A percentile compares a stretch with the other conserved stretches of the same genome.
Evolutionary conservation across 2,888 invertebrate genomes (phyloP).

Genomic region (Agrochola lychnidis): DNA sequence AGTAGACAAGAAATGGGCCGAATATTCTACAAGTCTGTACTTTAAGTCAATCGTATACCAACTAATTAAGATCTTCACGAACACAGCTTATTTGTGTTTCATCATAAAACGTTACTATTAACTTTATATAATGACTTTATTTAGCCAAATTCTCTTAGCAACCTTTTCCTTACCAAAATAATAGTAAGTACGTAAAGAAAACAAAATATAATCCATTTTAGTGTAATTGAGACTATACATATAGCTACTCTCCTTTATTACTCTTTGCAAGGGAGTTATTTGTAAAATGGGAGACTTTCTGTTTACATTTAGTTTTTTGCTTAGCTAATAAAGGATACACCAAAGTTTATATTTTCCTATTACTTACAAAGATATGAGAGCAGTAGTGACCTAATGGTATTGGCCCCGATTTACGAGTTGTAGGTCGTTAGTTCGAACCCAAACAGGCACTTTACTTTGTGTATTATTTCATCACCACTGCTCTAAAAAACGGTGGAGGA

Average conservation of each 20-base stretch:
- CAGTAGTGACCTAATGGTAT: too few relatives aligned
- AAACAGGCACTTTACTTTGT: too few relatives aligned
- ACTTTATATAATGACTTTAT: background rate
- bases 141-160: background rate
- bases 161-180: conserved; percentile 10
- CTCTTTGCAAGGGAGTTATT: conserved; percentile 7
- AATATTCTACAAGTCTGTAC: background rate
- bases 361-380: too few relatives aligned
- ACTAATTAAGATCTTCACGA: background rate
- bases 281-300: background rate
- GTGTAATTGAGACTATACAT: background rate
- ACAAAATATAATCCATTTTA: conserved; percentile 4
- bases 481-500: too few relatives aligned
- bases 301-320: too few relatives aligned
- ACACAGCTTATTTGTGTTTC: background rate
- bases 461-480: too few relatives aligned
- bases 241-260: too few relatives aligned
- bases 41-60: background rate
- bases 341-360: too few relatives aligned
- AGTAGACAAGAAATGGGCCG: background rate
- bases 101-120: background rate
- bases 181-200: background rate
- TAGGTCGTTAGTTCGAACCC: too few relatives aligned
- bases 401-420: too few relatives aligned
- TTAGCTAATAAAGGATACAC: too few relatives aligned